Evolutionary conservation across 2,888 invertebrate species (phyloP), one percentile per base, ranked within the genome.

Genomic region (Patella pellucida): DNA sequence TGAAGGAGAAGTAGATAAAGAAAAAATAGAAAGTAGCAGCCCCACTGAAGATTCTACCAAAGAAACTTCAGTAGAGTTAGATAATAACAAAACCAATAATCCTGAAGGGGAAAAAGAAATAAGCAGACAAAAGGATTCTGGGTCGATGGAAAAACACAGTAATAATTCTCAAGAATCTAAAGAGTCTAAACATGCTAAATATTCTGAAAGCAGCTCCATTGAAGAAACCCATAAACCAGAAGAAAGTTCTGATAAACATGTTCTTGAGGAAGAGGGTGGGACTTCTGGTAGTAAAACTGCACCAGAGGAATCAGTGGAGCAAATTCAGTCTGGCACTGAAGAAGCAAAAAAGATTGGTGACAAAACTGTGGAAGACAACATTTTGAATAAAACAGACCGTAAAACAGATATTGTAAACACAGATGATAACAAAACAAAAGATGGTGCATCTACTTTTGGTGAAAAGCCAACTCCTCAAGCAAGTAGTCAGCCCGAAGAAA

Each of bases 161-260:
- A 70, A 50, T 70, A 51, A 70, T 27, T 51, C n/a, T 70, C 50
- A 31, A 50, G 70, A 70, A 14, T 19, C 16, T 50, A 52, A 50
- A 19, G n/a, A 50, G 19, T 41, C 15, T 50, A 19, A 27, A n/a
- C 23, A 50, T 51, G 50, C 41, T 16, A 52, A 70, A 70, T 50
- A 50, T n/a, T 23, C 23, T 70, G 50, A 70, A 23, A 23, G 14
- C 15, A 14, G 19, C 23, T 23, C 16, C 19, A 52, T 19, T 15
- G 50, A 70, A 50, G 51, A n/a, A 52, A 14, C 16, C 52, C 50
- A 50, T 50, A 23, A 51, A 4, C 23, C 31, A 70, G 41, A 70
- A 52, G 23, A 16, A 23, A 70, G 16, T 41, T 50, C n/a, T n/a
- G 68, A 68, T 31, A 31, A 68, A n/a, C 23, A 19, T 62, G n/a